Conservation (phyloP, 2,888 invertebrate species). For the Eupsilia transversa region DNA sequence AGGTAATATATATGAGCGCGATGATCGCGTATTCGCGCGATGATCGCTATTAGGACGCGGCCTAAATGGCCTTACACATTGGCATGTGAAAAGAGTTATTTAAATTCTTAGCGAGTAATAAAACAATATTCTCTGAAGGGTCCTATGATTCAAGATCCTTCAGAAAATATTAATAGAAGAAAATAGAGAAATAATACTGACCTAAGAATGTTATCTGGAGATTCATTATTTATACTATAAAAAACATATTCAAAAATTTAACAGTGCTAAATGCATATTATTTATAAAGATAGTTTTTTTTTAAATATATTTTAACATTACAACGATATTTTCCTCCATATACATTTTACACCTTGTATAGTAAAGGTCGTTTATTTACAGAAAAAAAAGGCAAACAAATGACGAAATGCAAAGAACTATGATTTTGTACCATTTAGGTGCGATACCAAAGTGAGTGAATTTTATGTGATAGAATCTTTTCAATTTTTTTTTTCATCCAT, state of each 20-base stretch:
- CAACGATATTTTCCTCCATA: not conserved
- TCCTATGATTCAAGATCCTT: not conserved
- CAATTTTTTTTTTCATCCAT: not conserved
- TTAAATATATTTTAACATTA: slow-evolving; percentile 1
- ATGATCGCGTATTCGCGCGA: too few relatives aligned
- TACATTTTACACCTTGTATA: not conserved
- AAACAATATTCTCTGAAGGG: slow-evolving; percentile 2
- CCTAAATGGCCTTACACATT: not conserved
- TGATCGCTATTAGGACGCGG: too few relatives aligned
- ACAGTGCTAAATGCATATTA: not conserved
- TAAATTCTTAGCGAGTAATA: not conserved
- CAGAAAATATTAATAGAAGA: not conserved
- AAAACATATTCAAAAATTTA: not conserved
- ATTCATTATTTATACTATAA: slow-evolving; percentile 1
- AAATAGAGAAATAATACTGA: slow-evolving; percentile 17
- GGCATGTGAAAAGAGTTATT: not conserved
- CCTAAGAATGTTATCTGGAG: slow-evolving; percentile 18
- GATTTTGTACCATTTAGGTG: slow-evolving; percentile 40
- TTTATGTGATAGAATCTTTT: slow-evolving; percentile 8
- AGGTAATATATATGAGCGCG: too few relatives aligned
- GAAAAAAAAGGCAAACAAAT: slow-evolving; percentile 4
- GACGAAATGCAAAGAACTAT: not conserved
- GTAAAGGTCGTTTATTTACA: not conserved
- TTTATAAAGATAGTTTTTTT: not conserved
- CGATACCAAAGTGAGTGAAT: not conserved